Conservation (phyloP, 2,797 vertebrate species). For the Falco rusticolus region DNA sequence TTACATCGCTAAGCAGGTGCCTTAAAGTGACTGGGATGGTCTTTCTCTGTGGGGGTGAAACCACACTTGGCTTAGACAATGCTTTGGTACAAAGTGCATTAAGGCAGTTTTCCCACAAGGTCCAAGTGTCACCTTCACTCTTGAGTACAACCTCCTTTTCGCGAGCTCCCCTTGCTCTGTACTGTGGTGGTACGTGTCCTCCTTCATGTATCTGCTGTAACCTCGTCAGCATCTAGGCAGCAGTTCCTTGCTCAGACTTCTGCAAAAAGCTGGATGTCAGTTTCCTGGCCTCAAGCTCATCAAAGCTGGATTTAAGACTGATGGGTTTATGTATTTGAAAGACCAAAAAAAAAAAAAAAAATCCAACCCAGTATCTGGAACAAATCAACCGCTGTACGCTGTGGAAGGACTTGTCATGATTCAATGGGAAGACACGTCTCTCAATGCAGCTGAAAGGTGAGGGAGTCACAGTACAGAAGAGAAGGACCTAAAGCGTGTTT, state of each 20-base stretch:
- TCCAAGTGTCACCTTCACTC: not conserved
- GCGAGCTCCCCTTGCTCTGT: not conserved
- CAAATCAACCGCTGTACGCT: not conserved
- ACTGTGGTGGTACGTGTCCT: accelerated
- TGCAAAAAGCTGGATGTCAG: no score
- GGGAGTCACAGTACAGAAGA: not conserved
- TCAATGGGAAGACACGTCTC: accelerated
- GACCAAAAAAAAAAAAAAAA: not conserved
- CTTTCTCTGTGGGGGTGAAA: not conserved
- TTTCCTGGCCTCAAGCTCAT: not conserved
- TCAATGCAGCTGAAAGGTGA: not conserved
- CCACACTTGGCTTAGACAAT: accelerated
- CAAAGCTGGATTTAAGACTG: not conserved
- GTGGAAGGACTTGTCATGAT: not conserved
- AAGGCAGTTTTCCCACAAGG: not conserved
- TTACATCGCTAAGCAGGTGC: accelerated
- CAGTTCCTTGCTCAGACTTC: not conserved
- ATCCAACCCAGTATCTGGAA: not conserved
- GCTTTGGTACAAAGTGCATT: not conserved
- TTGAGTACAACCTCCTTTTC: not conserved
- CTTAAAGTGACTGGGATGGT: not conserved
- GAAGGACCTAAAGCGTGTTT: not conserved
- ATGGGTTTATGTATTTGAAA: not conserved
- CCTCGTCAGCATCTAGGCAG: not conserved
- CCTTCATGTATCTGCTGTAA: not conserved